A percentile compares a stretch with the other conserved stretches of the same genome.
Conservation (phyloP, 2,113 vertebrate species). For the Loxodonta africana region DNA sequence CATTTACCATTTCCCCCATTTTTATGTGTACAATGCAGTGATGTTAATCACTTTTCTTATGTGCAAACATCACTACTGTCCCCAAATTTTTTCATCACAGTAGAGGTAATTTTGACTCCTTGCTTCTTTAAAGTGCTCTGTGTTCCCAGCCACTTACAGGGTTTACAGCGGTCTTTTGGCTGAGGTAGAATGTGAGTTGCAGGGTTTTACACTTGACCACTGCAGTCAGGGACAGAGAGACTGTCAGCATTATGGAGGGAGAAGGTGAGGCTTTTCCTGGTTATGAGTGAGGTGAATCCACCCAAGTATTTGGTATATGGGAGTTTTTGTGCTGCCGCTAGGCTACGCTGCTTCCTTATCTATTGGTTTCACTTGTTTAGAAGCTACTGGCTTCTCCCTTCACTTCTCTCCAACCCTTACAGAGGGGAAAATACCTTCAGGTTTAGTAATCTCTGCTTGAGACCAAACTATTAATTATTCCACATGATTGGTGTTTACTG, state of each 20-base stretch:
- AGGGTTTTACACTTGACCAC: background rate
- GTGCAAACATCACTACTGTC: background rate
- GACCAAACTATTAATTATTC: slow-evolving; percentile 82
- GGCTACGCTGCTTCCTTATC: slow-evolving; percentile 29
- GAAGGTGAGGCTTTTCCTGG: background rate
- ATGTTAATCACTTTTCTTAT: background rate
- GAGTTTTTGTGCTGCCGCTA: background rate
- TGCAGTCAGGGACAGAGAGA: background rate
- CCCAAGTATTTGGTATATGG: fast-evolving
- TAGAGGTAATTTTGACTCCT: background rate
- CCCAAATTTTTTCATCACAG: background rate
- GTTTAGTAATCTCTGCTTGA: slow-evolving; percentile 62
- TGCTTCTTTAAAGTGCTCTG: background rate
- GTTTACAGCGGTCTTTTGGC: background rate
- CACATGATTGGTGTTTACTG: slow-evolving; percentile 78
- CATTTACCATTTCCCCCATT: background rate
- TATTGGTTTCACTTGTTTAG: background rate
- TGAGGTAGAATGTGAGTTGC: background rate
- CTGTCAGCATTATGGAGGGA: background rate
- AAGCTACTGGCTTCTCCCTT: background rate
- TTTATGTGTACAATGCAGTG: too few species aligned
- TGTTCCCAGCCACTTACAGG: background rate
- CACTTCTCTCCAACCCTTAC: background rate
- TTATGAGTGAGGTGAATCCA: fast-evolving
- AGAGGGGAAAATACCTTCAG: slow-evolving; percentile 54